Conservation (phyloP, 2,797 vertebrate species). For the Phataginus tricuspis region DNA sequence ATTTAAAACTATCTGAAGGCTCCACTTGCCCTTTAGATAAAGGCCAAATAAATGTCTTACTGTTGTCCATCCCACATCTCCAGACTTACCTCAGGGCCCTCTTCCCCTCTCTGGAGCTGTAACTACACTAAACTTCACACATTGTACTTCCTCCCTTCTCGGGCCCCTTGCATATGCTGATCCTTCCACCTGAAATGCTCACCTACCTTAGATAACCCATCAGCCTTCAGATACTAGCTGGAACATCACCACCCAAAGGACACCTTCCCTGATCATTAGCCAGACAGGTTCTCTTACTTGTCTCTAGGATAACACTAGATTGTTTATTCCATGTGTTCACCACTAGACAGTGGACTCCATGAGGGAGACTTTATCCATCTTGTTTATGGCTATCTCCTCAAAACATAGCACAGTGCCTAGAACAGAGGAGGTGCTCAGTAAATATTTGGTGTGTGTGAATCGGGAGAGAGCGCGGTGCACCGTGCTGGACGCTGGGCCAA, state of each 20-base stretch:
- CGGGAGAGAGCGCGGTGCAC: not conserved
- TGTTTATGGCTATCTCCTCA: not conserved
- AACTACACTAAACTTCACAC: not conserved
- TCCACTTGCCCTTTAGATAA: not conserved
- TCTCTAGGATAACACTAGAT: not conserved
- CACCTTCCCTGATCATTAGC: not conserved
- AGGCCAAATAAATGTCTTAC: not conserved
- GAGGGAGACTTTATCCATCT: not conserved
- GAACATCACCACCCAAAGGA: not conserved
- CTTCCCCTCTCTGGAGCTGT: not conserved
- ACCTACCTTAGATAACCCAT: not conserved
- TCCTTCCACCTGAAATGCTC: not conserved
- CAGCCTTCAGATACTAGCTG: not conserved
- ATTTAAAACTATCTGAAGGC: constrained; percentile 37
- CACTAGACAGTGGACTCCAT: not conserved
- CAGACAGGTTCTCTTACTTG: not conserved
- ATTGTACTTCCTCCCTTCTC: constrained; percentile 3
- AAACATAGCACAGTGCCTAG: not conserved
- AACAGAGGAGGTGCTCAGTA: too few species aligned
- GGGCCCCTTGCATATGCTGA: not conserved
- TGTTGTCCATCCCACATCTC: not conserved
- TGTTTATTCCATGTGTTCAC: not conserved
- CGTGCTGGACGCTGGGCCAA: not conserved
- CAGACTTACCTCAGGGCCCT: not conserved
- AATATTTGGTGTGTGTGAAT: constrained; percentile 40